phyloP scores from a whole-genome alignment of 2,797 vertebrate species.

The Intellagama lesueurii region DNA sequence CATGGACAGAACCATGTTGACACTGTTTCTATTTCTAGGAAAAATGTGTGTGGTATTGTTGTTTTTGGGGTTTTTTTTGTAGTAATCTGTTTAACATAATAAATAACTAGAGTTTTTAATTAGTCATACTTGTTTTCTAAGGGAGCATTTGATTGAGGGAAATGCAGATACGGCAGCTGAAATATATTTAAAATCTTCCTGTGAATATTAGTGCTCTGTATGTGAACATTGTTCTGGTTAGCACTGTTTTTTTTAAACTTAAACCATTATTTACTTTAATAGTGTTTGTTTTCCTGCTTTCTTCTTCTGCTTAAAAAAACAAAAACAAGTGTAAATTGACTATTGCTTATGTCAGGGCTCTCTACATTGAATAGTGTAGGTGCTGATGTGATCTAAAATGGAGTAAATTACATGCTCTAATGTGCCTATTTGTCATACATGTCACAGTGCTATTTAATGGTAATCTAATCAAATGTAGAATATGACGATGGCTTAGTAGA shows the following conservation, averaged over 20 bases:
- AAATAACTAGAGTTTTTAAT: not conserved
- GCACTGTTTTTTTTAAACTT: slow-evolving; percentile 43
- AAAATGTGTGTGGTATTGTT: slow-evolving; percentile 45
- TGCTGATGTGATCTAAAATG: slow-evolving; percentile 51
- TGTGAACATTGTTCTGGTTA: slow-evolving; percentile 23
- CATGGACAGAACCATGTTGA: slow-evolving; percentile 59
- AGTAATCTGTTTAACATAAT: not conserved
- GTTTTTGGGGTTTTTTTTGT: not conserved
- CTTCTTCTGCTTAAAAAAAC: not conserved
- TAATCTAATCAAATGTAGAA: slow-evolving; percentile 90
- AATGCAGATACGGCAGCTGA: not conserved
- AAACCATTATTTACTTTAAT: slow-evolving; percentile 32
- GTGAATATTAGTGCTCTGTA: slow-evolving; percentile 36
- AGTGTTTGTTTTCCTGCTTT: slow-evolving; percentile 51
- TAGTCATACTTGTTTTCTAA: not conserved
- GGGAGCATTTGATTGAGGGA: not conserved
- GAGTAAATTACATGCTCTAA: slow-evolving; percentile 88
- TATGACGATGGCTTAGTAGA: slow-evolving; percentile 78
- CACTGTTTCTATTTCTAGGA: slow-evolving; percentile 51
- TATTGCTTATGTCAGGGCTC: slow-evolving; percentile 37
- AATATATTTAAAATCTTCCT: not conserved
- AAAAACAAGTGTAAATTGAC: not conserved
- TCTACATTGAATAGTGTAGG: slow-evolving; percentile 58
- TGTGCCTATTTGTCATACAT: slow-evolving; percentile 93
- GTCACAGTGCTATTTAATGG: slow-evolving; percentile 91